A percentile compares a stretch with the other conserved stretches of the same genome.
Evolutionary conservation across 2,113 vertebrate genomes (phyloP).

Genomic region (Hystrix cristata): DNA sequence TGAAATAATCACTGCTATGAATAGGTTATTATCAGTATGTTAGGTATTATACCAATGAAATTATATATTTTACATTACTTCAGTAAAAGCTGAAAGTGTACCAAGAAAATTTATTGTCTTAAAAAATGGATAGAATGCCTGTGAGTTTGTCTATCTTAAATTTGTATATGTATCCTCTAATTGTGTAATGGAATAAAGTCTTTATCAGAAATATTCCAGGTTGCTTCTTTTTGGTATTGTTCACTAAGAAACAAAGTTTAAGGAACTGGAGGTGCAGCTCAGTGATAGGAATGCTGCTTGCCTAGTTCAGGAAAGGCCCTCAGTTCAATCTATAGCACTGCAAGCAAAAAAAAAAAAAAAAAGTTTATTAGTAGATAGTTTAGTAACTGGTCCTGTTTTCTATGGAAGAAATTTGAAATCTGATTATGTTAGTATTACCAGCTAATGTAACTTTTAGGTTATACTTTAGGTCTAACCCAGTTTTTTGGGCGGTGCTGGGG

Average conservation of each 20-base stretch:
- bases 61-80: conserved; percentile 40
- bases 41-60: neutral
- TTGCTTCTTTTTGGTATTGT: conserved; percentile 26
- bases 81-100: neutral
- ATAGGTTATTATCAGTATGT: neutral
- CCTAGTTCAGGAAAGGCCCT: neutral
- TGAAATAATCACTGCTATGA: neutral
- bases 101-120: conserved; percentile 17
- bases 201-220: neutral
- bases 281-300: neutral
- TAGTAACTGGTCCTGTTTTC: neutral
- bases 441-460: neutral
- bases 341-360: neutral
- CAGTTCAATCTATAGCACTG: neutral
- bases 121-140: conserved; percentile 5
- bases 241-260: conserved; percentile 44
- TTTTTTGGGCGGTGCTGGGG: neutral
- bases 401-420: conserved; percentile 16
- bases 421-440: neutral
- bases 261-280: neutral
- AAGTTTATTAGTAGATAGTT: neutral
- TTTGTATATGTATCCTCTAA: neutral
- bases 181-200: neutral
- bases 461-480: neutral
- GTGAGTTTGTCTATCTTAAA: neutral